Evolutionary conservation across 1,140 invertebrate species (phyloP).

Genomic region (Ceratitis capitata): DNA sequence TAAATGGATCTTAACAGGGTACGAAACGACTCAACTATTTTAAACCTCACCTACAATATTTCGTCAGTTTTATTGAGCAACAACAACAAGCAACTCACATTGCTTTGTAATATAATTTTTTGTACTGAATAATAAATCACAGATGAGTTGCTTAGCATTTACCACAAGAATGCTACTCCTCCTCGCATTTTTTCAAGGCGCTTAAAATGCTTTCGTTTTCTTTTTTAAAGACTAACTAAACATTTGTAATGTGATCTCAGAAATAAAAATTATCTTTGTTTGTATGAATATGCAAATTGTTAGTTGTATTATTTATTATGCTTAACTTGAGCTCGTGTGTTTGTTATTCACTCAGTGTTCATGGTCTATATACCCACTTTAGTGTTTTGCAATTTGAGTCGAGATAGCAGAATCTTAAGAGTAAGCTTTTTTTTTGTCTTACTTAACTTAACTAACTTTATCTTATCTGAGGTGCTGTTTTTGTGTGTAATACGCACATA

Average conservation of each 20-base stretch:
- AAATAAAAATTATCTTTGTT: not conserved
- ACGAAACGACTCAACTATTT: too few relatives aligned
- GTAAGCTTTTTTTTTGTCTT: not conserved
- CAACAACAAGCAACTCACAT: too few relatives aligned
- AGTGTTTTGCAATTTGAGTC: not conserved
- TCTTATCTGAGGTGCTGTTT: conserved; percentile 23
- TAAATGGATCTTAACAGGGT: too few relatives aligned
- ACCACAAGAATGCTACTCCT: too few relatives aligned
- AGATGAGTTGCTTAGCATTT: too few relatives aligned
- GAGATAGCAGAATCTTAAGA: not conserved
- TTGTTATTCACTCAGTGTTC: not conserved
- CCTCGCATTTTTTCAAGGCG: not conserved
- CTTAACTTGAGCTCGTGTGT: too few relatives aligned
- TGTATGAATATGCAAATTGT: not conserved
- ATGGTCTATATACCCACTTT: not conserved
- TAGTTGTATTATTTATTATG: not conserved
- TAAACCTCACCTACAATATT: too few relatives aligned
- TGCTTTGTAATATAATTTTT: too few relatives aligned
- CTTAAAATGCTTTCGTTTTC: not conserved
- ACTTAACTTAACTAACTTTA: conserved; percentile 29
- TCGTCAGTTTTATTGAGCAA: too few relatives aligned
- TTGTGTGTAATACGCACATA: not conserved
- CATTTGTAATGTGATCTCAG: not conserved
- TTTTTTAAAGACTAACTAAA: not conserved
- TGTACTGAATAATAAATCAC: too few relatives aligned